phyloP scores from a whole-genome alignment of 1,140 invertebrate species.

The Cherax destructor region DNA sequence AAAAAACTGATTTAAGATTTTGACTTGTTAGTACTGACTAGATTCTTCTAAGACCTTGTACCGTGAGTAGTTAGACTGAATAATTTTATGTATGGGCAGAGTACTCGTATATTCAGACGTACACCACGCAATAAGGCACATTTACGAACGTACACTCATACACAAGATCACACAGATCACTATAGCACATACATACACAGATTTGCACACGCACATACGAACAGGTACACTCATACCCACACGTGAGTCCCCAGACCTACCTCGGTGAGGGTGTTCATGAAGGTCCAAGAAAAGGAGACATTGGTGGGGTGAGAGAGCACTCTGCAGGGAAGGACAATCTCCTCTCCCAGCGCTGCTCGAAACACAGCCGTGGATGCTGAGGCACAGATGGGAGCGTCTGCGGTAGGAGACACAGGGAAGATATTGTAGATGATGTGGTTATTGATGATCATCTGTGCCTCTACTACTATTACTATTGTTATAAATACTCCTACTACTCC shows the following conservation, averaged over 20 bases:
- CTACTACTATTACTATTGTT: too few relatives aligned
- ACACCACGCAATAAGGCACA: neutral
- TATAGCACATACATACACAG: neutral
- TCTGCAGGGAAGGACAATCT: constrained; percentile 30
- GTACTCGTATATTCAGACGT: too few relatives aligned
- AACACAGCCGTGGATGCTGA: constrained; percentile 40
- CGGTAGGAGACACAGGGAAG: too few relatives aligned
- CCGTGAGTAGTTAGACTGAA: too few relatives aligned
- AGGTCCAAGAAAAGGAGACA: constrained; percentile 61
- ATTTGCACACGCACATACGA: constrained; percentile 6
- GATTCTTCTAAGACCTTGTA: too few relatives aligned
- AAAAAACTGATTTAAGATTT: too few relatives aligned
- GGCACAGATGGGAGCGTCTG: constrained; percentile 55
- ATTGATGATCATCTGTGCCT: too few relatives aligned
- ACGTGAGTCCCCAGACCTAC: neutral
- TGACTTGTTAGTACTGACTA: too few relatives aligned
- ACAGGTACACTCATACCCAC: neutral
- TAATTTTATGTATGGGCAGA: too few relatives aligned
- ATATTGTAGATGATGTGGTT: too few relatives aligned
- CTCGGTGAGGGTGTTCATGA: constrained; percentile 63
- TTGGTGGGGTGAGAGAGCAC: constrained; percentile 38
- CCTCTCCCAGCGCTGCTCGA: constrained; percentile 48
- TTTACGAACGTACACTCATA: neutral
- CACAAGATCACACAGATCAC: neutral
- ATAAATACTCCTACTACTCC: too few relatives aligned